Evolutionary conservation across 2,888 invertebrate genomes (phyloP), one percentile per base, ranked within the genome.

Genomic region (Caenorhabditis becei): DNA sequence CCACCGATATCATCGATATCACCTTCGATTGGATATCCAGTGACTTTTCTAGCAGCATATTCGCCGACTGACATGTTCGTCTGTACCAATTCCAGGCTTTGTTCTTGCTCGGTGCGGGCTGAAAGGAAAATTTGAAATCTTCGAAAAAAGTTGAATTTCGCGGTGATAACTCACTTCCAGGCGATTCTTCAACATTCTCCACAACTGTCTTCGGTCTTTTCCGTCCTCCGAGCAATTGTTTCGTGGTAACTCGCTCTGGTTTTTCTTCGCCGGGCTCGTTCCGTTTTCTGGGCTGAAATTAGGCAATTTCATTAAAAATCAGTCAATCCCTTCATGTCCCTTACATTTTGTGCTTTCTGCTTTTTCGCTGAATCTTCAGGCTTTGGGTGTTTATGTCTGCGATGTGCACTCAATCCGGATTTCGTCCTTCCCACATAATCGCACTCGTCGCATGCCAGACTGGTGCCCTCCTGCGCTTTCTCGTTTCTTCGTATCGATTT

Each of bases 151-250:
- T 32, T 32, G 32, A 10, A 32, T 32, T 35, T 10, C 14, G 11
- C 14, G 20, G 26, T 26, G 32, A 24, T 24, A 5, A 37, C 53
- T 44, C 47, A 71, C 71, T 26, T 11, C 37, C 32, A 16, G 32
- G 54, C 0, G 62, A 44, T 1, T 72, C 72, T 14, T 72, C 65
- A 3, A 32, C 16, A 14, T 44, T 24, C 5, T 72, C 72, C 10
- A 72, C 56, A 24, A 58, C 20, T 10, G 74, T 74, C 23, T 66
- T 74, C 32, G 74, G 74, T 2, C 77, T 32, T 62, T 67, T 79
- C 28, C 78, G 23, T 10, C 66, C 71, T 4, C 78, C 78, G 7
- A 79, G 26, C 20, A 79, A 54, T 26, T 79, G 59, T 56, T 79
- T 79, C n/a, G 78, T 79, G 5, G 78, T 79, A 10, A 70, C 77